Percentiles rank a stretch among this genome's conserved stretches.
Evolutionary conservation across 2,888 invertebrate genomes (phyloP).

Genomic region (Chirona hameri): DNA sequence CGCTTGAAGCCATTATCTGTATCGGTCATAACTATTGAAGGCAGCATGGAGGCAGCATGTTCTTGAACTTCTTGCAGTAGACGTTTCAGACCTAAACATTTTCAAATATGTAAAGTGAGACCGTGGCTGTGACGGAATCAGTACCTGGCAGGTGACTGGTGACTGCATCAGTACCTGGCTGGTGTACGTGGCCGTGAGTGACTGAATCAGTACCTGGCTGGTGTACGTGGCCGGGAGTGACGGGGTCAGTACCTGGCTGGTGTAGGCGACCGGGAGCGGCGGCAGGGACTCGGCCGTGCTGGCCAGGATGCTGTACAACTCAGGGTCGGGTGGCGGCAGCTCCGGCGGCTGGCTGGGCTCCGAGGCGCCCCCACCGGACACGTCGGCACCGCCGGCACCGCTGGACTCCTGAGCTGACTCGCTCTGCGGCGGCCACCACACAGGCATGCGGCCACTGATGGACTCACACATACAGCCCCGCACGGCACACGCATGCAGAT

Average conservation of each 20-base stretch:
- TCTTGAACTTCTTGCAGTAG: too few relatives aligned
- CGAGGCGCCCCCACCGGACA: neutral
- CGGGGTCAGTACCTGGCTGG: neutral
- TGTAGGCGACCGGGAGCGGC: neutral
- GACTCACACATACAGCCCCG: neutral
- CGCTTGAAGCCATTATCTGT: too few relatives aligned
- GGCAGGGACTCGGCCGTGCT: conserved; percentile 1
- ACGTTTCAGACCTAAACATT: too few relatives aligned
- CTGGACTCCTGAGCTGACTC: conserved; percentile 31
- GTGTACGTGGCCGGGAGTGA: neutral
- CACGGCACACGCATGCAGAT: neutral
- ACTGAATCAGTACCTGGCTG: neutral
- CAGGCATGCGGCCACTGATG: neutral
- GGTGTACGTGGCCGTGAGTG: neutral
- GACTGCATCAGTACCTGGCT: too few relatives aligned
- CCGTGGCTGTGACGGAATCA: too few relatives aligned
- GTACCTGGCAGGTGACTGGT: too few relatives aligned
- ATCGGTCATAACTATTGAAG: too few relatives aligned
- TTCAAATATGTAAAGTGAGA: too few relatives aligned
- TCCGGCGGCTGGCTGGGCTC: neutral
- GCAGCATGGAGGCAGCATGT: too few relatives aligned
- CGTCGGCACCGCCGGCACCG: neutral
- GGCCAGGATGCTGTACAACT: neutral
- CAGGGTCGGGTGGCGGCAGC: neutral
- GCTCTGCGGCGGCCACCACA: conserved; percentile 35